phyloP scores from a whole-genome alignment of 2,888 invertebrate species.

The Hololepta plana region DNA sequence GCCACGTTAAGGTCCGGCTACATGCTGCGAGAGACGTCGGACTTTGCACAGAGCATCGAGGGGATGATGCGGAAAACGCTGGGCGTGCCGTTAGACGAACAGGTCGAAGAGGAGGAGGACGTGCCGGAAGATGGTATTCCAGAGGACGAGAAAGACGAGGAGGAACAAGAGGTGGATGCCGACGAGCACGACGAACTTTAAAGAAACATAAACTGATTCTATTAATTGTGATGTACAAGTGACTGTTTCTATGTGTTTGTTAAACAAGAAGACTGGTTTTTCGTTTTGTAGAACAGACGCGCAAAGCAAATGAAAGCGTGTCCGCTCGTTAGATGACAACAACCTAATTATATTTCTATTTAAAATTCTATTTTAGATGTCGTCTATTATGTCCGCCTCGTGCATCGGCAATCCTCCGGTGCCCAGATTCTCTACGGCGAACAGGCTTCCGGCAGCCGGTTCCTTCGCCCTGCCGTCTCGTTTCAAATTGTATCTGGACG shows the following conservation, averaged over 20 bases:
- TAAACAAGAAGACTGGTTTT: no score
- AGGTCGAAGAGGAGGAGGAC: slow-evolving; percentile 29
- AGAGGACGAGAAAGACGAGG: slow-evolving; percentile 27
- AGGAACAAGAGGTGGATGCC: slow-evolving; percentile 23
- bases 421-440: slow-evolving; percentile 19
- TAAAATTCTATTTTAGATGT: no score
- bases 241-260: no score
- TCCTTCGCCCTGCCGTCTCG: slow-evolving; percentile 17
- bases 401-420: slow-evolving; percentile 19
- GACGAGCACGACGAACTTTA: slow-evolving; percentile 43
- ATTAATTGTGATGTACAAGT: no score
- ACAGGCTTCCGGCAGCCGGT: slow-evolving; percentile 28
- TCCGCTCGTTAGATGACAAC: no score
- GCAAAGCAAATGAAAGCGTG: no score
- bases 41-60: slow-evolving; percentile 84
- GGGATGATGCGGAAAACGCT: slow-evolving; percentile 66
- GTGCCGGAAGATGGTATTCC: slow-evolving; percentile 23
- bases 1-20: slow-evolving; percentile 86
- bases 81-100: slow-evolving; percentile 60
- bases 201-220: no score
- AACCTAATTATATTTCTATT: no score
- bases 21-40: slow-evolving; percentile 67
- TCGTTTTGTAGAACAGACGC: no score
- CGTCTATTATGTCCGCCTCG: no score
- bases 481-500: slow-evolving; percentile 21